These are phyloP conservation scores for Isurus oxyrinchus DNA, from an alignment of 2,113 vertebrate species.

Conservation along the genomic window DNA sequence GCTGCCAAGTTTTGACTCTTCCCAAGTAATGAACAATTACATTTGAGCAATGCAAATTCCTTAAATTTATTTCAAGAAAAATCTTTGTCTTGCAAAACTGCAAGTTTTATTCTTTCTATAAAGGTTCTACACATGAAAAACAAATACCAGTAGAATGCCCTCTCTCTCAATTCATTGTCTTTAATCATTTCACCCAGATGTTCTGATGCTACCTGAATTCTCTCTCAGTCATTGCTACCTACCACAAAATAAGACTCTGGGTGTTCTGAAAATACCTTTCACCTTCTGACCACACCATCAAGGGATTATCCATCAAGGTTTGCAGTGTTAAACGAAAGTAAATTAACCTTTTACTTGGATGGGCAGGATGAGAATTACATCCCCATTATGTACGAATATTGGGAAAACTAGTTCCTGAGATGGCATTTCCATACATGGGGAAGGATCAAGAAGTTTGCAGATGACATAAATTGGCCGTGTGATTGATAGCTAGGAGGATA, in stretches of 20 bases:
- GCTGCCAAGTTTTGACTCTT: neutral
- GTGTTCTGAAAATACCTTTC: neutral
- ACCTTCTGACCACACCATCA: neutral
- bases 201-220: conserved; percentile 78
- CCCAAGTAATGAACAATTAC: neutral
- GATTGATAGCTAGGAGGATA: too few species aligned
- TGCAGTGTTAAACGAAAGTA: neutral
- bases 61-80: neutral
- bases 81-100: neutral
- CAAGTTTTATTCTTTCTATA: neutral
- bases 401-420: neutral
- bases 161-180: too few species aligned
- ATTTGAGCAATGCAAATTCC: neutral
- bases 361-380: neutral
- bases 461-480: too few species aligned
- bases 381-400: neutral
- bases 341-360: neutral
- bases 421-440: too few species aligned
- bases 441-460: too few species aligned
- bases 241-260: conserved; percentile 93
- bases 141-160: too few species aligned
- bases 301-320: neutral
- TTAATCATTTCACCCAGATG: conserved; percentile 81
- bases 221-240: conserved; percentile 87
- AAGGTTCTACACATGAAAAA: neutral